These are phyloP conservation scores for Caenorhabditis sinica DNA, from an alignment of 2,888 invertebrate species.

Conservation along the genomic window DNA sequence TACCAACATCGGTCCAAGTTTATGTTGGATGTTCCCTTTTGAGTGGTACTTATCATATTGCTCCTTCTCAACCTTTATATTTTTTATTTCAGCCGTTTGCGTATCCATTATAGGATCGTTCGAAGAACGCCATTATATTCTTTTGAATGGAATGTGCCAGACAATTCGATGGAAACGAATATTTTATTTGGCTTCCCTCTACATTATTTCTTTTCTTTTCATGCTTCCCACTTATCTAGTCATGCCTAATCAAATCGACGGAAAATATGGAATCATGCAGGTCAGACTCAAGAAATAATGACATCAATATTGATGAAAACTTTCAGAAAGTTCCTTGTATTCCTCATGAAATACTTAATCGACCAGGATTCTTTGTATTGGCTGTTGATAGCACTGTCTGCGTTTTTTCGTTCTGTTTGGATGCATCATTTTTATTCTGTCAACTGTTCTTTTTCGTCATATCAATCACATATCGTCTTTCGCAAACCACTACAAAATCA, in stretches of 20 bases:
- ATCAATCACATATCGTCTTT: not conserved
- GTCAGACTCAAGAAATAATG: not conserved
- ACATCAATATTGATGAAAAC: not conserved
- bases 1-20: slow-evolving; percentile 4
- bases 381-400: slow-evolving; percentile 8
- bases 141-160: not conserved
- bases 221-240: slow-evolving; percentile 7
- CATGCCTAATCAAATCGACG: slow-evolving; percentile 10
- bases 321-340: slow-evolving; percentile 23
- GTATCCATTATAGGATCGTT: slow-evolving; percentile 8
- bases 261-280: slow-evolving; percentile 12
- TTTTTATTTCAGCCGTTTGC: not conserved
- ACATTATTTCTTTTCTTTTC: not conserved
- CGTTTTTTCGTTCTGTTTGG: not conserved
- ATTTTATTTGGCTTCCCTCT: not conserved
- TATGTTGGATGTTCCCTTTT: slow-evolving; percentile 10
- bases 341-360: not conserved
- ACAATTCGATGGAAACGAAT: slow-evolving; percentile 17
- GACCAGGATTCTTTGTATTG: slow-evolving; percentile 6
- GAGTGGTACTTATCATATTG: not conserved
- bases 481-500: not conserved
- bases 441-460: slow-evolving; percentile 9
- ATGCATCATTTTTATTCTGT: not conserved
- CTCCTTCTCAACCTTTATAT: not conserved
- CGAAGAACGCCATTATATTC: slow-evolving; percentile 18